These are phyloP conservation scores for Ichneumon xanthorius DNA, from an alignment of 2,888 invertebrate genomes.

Conservation along the genomic window DNA sequence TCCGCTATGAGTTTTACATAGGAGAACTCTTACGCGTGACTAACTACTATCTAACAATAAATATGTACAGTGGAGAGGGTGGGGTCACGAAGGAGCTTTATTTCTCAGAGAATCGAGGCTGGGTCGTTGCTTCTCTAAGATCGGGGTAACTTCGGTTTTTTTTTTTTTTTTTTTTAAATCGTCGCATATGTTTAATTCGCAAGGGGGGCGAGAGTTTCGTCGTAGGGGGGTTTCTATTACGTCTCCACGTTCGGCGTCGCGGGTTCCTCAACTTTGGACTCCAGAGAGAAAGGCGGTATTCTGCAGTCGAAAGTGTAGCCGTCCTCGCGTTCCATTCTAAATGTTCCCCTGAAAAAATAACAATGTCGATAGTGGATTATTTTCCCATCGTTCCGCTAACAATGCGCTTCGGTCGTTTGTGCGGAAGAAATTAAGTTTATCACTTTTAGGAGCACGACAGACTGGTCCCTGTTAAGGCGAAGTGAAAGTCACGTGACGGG, in stretches of 20 bases:
- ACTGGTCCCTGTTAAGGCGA: too few species aligned
- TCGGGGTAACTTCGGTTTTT: conserved; percentile 12
- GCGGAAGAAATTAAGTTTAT: too few species aligned
- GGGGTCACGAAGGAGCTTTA: conserved; percentile 46
- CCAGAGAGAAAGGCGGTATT: conserved; percentile 98
- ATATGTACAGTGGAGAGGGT: conserved; percentile 60
- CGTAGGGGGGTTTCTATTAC: conserved; percentile 52
- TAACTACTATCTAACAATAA: conserved; percentile 58
- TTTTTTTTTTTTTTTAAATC: conserved; percentile 22
- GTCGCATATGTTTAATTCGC: conserved; percentile 11
- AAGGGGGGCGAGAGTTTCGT: not conserved
- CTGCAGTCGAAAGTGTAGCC: conserved; percentile 98
- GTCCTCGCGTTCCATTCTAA: conserved; percentile 98
- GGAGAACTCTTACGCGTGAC: conserved; percentile 44
- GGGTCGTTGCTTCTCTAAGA: not conserved
- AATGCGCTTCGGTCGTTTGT: too few species aligned
- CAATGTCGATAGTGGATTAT: too few species aligned
- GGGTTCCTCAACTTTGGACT: conserved; percentile 94
- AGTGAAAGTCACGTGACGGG: too few species aligned
- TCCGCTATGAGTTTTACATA: conserved; percentile 54
- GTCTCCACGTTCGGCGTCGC: conserved; percentile 80
- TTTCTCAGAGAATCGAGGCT: conserved; percentile 38
- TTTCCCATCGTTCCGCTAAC: not conserved
- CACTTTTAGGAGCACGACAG: too few species aligned
- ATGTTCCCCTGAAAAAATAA: conserved; percentile 92